phyloP scores from a whole-genome alignment of 2,888 invertebrate genomes.

The Coronaproctus castanopsis region DNA sequence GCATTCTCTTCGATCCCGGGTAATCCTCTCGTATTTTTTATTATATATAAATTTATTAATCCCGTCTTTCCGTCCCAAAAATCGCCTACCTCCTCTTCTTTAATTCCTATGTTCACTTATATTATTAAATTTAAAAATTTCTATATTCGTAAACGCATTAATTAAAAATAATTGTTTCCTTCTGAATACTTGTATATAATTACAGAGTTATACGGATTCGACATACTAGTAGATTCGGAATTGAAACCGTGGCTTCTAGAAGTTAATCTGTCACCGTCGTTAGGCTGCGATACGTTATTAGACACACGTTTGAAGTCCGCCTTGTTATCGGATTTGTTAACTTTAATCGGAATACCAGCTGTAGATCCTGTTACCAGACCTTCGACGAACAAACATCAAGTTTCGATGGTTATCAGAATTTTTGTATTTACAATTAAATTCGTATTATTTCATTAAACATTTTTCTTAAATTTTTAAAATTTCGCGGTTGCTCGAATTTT shows the following conservation, averaged over 20 bases:
- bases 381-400: slow-evolving; percentile 3
- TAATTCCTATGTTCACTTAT: too few species aligned
- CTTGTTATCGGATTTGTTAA: slow-evolving; percentile 71
- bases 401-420: too few species aligned
- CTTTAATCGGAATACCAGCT: slow-evolving; percentile 72
- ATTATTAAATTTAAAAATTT: neutral
- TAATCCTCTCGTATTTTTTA: too few species aligned
- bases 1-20: too few species aligned
- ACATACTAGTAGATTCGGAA: slow-evolving; percentile 75
- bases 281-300: slow-evolving; percentile 79
- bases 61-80: too few species aligned
- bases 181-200: too few species aligned
- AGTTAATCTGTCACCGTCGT: slow-evolving; percentile 79
- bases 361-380: slow-evolving; percentile 36
- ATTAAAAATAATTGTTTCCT: too few species aligned
- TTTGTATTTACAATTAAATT: neutral
- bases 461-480: neutral
- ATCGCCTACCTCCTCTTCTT: too few species aligned
- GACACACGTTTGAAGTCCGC: slow-evolving; percentile 85
- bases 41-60: too few species aligned
- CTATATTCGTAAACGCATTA: too few species aligned
- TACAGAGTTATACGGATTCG: slow-evolving; percentile 80
- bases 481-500: too few species aligned
- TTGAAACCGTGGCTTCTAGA: slow-evolving; percentile 90
- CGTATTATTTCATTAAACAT: neutral